These are phyloP conservation scores for Notarius lentiginosus DNA, from an alignment of 2,113 vertebrate genomes.

Conservation along the genomic window DNA sequence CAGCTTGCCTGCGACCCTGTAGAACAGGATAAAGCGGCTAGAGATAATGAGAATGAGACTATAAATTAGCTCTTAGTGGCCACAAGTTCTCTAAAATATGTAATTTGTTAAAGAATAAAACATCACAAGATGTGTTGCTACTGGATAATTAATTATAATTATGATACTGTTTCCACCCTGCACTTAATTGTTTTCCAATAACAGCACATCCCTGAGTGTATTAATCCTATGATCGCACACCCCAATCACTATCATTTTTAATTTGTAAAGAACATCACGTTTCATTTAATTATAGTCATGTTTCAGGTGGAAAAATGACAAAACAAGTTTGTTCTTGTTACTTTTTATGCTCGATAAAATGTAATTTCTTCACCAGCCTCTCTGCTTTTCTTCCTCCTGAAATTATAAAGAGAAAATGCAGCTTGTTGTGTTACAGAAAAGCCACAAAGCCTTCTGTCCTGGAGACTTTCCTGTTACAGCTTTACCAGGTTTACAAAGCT, in stretches of 20 bases:
- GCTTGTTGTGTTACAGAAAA: background rate
- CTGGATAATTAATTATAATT: background rate
- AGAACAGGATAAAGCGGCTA: too few relatives aligned
- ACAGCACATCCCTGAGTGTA: background rate
- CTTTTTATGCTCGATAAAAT: background rate
- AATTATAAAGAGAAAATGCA: background rate
- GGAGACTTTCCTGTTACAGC: background rate
- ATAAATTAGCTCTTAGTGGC: background rate
- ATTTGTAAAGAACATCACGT: background rate
- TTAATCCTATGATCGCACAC: background rate
- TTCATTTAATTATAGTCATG: background rate
- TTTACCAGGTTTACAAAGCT: background rate
- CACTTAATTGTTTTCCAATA: background rate
- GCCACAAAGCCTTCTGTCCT: background rate
- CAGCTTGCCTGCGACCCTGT: too few relatives aligned
- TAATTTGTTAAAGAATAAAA: background rate
- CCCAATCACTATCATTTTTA: background rate
- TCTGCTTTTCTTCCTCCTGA: background rate
- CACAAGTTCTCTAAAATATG: background rate
- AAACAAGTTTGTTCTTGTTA: background rate
- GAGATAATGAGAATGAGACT: too few relatives aligned
- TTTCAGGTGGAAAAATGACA: background rate
- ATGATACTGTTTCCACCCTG: background rate
- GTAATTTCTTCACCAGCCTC: background rate
- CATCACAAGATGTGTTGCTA: background rate